phyloP scores from a whole-genome alignment of 2,888 invertebrate genomes.

The Craniophora ligustri region DNA sequence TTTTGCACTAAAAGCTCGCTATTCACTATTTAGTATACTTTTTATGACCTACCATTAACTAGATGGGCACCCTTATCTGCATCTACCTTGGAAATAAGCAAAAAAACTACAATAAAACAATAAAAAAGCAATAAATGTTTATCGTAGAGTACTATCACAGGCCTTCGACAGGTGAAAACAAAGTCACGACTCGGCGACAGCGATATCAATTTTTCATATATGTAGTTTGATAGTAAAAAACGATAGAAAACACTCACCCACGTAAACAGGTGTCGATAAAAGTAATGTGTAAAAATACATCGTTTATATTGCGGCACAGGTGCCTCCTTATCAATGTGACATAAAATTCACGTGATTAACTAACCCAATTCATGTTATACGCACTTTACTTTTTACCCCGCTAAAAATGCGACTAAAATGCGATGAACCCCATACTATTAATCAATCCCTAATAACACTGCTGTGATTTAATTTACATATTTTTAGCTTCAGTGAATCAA shows the following conservation, averaged over 20 bases:
- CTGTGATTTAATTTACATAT: too few species aligned
- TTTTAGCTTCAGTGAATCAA: background rate
- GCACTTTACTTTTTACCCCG: constrained; percentile 2
- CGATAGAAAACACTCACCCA: constrained; percentile 43
- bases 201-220: constrained; percentile 41
- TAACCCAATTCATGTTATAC: constrained; percentile 4
- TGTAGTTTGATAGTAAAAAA: constrained; percentile 31
- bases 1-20: too few species aligned
- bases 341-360: constrained; percentile 15
- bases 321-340: constrained; percentile 19
- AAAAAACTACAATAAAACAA: background rate
- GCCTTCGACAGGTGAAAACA: constrained; percentile 24
- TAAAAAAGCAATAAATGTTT: background rate
- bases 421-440: background rate
- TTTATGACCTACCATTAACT: too few species aligned
- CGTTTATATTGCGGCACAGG: constrained; percentile 19
- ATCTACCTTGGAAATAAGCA: too few species aligned
- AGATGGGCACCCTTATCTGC: too few species aligned
- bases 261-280: constrained; percentile 37
- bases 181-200: constrained; percentile 20
- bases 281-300: constrained; percentile 35
- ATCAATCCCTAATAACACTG: background rate
- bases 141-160: constrained; percentile 17
- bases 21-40: too few species aligned
- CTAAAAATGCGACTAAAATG: constrained; percentile 8